Evolutionary conservation across 2,888 invertebrate species (phyloP).

Genomic region (Drosophila peninsularis): DNA sequence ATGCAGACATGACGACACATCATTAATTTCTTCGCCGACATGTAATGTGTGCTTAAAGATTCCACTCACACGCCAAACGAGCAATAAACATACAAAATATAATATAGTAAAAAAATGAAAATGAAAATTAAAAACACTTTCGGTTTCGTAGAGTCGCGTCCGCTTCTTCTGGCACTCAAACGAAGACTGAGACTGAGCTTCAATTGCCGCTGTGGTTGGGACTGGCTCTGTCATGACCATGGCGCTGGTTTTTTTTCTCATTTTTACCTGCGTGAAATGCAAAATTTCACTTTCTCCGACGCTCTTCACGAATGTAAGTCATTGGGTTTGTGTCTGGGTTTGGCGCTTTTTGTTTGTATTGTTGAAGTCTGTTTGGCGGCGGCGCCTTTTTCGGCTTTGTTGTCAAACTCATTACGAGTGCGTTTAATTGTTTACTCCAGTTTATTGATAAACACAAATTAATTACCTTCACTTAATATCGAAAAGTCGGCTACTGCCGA

Average conservation of each 20-base stretch:
- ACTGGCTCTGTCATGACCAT: conserved; percentile 42
- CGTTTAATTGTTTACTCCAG: conserved; percentile 27
- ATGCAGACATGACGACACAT: conserved; percentile 54
- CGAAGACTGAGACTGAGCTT: conserved; percentile 31
- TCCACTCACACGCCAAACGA: conserved; percentile 40
- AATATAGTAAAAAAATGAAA: background rate
- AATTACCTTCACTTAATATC: conserved; percentile 3
- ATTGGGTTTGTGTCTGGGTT: conserved; percentile 67
- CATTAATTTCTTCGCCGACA: conserved; percentile 44
- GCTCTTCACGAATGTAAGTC: conserved; percentile 67
- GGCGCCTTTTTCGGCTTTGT: conserved; percentile 30
- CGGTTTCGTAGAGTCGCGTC: conserved; percentile 59
- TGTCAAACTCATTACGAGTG: conserved; percentile 28
- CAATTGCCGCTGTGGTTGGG: conserved; percentile 30
- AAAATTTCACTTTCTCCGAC: conserved; percentile 80
- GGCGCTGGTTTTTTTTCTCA: conserved; percentile 30
- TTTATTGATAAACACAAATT: conserved; percentile 26
- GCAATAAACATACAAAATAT: background rate
- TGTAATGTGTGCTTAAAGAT: conserved; percentile 51
- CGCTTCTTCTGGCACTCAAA: conserved; percentile 31
- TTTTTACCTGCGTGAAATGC: conserved; percentile 68
- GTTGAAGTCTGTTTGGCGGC: conserved; percentile 21
- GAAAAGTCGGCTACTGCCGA: background rate
- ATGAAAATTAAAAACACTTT: conserved; percentile 51
- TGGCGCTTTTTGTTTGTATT: conserved; percentile 30